phyloP scores from a whole-genome alignment of 2,888 invertebrate species.

The Caenorhabditis drosophilae region DNA sequence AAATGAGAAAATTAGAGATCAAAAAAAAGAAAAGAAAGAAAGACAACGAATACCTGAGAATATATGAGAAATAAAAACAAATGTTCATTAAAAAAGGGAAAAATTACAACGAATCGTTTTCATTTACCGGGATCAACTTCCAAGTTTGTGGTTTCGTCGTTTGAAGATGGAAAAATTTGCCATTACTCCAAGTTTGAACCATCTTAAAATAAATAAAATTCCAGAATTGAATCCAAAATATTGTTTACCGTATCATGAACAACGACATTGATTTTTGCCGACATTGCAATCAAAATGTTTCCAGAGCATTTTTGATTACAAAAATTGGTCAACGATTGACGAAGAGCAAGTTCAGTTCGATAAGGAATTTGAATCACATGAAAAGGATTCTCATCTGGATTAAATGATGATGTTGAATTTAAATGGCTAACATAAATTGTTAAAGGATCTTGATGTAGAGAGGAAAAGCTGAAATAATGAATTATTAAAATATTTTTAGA shows the following conservation, averaged over 20 bases:
- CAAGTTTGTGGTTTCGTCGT: background rate
- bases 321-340: slow-evolving; percentile 12
- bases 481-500: too few species aligned
- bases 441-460: too few species aligned
- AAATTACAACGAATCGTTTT: background rate
- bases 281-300: slow-evolving; percentile 3
- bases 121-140: slow-evolving; percentile 1
- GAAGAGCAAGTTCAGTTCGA: slow-evolving; percentile 6
- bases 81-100: background rate
- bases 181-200: background rate
- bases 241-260: slow-evolving; percentile 21
- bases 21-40: background rate
- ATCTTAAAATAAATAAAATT: background rate
- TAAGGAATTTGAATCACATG: background rate
- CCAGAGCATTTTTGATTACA: slow-evolving; percentile 19
- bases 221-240: background rate
- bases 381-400: background rate
- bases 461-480: too few species aligned
- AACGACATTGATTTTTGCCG: slow-evolving; percentile 20
- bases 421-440: background rate
- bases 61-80: background rate
- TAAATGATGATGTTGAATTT: background rate
- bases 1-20: background rate
- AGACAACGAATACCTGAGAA: background rate
- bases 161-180: background rate